phyloP scores from a whole-genome alignment of 2,797 vertebrate genomes.

The Enteromius afrohamiltoni region DNA sequence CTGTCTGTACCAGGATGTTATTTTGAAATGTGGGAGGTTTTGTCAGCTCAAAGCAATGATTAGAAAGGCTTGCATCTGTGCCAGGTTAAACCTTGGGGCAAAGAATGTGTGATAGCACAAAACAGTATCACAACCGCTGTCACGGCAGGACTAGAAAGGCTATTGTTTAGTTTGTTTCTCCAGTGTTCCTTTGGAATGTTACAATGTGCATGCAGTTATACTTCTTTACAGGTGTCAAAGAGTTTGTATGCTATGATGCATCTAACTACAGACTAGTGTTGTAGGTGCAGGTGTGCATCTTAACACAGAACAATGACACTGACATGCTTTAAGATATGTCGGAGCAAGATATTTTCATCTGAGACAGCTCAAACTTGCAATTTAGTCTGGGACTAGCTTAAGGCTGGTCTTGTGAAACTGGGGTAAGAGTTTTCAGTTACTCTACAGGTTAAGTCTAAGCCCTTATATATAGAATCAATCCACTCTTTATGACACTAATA shows the following conservation, averaged over 20 bases:
- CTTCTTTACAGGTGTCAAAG: background rate
- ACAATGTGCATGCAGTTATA: background rate
- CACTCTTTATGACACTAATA: conserved; percentile 27
- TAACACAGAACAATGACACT: too few species aligned
- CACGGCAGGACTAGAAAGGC: conserved; percentile 43
- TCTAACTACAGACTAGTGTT: background rate
- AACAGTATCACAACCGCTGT: conserved; percentile 45
- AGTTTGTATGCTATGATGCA: background rate
- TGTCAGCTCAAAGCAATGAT: conserved; percentile 51
- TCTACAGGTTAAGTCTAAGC: conserved; percentile 41
- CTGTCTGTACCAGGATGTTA: conserved; percentile 65
- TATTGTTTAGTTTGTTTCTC: conserved; percentile 37
- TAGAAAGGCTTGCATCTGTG: conserved; percentile 47
- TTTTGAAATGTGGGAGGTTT: conserved; percentile 56
- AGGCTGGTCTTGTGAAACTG: too few species aligned
- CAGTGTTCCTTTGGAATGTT: conserved; percentile 39
- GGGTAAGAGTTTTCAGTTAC: conserved; percentile 9
- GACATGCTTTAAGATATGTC: too few species aligned
- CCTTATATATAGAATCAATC: conserved; percentile 36
- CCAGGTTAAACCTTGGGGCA: conserved; percentile 50
- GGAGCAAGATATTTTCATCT: too few species aligned
- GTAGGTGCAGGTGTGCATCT: too few species aligned
- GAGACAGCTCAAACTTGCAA: too few species aligned
- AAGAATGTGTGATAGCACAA: conserved; percentile 41
- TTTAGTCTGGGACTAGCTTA: too few species aligned